A percentile compares a stretch with the other conserved stretches of the same genome.
These are phyloP conservation scores for Lagocephalus sceleratus DNA, from an alignment of 2,797 vertebrate species.

Conservation along the genomic window DNA sequence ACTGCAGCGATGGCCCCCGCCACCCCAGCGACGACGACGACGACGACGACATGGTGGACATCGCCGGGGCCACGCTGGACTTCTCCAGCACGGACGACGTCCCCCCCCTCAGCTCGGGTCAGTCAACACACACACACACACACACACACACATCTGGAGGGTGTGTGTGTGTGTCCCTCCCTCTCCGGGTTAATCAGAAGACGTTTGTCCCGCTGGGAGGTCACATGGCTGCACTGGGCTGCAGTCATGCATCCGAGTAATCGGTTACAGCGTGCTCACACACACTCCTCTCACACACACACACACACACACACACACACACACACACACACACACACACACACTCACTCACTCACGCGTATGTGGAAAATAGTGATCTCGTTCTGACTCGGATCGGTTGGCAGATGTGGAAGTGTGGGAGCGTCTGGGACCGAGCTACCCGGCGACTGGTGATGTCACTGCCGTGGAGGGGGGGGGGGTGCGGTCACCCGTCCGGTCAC, in stretches of 20 bases:
- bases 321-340: too few species aligned
- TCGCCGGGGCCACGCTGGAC: conserved; percentile 84
- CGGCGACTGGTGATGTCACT: conserved; percentile 31
- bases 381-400: too few species aligned
- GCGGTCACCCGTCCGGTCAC: too few species aligned
- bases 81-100: conserved; percentile 84
- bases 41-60: conserved; percentile 91
- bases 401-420: not conserved
- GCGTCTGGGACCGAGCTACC: conserved; percentile 2
- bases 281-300: too few species aligned
- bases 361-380: too few species aligned
- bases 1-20: conserved; percentile 74
- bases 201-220: too few species aligned
- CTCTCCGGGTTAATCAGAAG: too few species aligned
- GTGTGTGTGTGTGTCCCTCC: too few species aligned
- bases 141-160: not conserved
- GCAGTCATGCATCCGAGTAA: conserved; percentile 12
- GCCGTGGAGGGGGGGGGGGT: too few species aligned
- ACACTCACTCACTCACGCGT: too few species aligned
- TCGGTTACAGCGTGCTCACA: not conserved
- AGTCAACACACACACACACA: conserved; percentile 11
- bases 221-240: conserved; percentile 29
- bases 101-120: conserved; percentile 82
- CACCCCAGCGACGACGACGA: conserved; percentile 80
- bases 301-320: not conserved